Conservation (phyloP, 1,140 invertebrate genomes). For the Drosophila melanica region DNA sequence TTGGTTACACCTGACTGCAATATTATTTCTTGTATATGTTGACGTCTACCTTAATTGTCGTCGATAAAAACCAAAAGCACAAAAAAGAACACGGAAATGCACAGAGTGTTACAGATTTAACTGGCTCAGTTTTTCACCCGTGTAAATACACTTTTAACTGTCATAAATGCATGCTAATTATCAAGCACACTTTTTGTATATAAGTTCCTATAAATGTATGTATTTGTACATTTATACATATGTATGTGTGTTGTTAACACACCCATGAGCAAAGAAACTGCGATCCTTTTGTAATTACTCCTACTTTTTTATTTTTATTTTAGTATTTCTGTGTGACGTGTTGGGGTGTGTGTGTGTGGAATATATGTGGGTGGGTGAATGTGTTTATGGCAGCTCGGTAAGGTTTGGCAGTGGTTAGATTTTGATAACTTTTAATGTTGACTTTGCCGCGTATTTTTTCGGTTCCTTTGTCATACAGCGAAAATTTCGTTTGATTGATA, state of each 20-base stretch:
- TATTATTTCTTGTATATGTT: conserved; percentile 10
- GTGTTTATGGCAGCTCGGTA: neutral
- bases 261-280: conserved; percentile 1
- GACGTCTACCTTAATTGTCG: conserved; percentile 69
- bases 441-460: conserved; percentile 22
- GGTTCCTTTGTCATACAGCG: conserved; percentile 25
- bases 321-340: conserved; percentile 31
- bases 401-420: conserved; percentile 9
- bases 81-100: neutral
- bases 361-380: conserved; percentile 1
- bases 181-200: conserved; percentile 34
- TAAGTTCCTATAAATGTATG: neutral
- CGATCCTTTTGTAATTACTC: conserved; percentile 21
- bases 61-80: conserved; percentile 61
- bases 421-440: conserved; percentile 19
- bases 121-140: conserved; percentile 28
- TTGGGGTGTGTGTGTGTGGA: conserved; percentile 7
- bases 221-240: neutral
- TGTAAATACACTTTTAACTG: conserved; percentile 65
- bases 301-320: conserved; percentile 24
- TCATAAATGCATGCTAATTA: conserved; percentile 63
- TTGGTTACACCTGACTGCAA: too few species aligned
- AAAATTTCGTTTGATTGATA: conserved; percentile 28
- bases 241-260: conserved; percentile 11
- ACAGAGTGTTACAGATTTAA: conserved; percentile 31